Percentiles rank a stretch among this genome's conserved stretches.
Conservation (phyloP, 2,797 vertebrate genomes). For the Propithecus perrieri region DNA sequence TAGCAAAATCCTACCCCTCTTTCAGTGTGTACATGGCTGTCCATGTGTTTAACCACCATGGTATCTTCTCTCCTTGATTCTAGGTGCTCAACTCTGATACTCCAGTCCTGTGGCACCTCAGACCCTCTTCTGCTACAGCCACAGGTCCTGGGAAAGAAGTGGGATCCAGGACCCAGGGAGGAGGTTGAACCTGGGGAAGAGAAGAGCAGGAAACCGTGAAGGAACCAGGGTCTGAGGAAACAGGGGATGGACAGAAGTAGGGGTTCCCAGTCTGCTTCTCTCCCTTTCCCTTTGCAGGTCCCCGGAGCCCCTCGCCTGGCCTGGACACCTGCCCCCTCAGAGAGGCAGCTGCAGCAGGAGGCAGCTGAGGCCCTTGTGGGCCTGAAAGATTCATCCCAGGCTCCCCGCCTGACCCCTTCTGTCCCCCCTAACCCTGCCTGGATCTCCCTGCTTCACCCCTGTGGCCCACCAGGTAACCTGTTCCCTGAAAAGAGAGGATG, state of each 20-base stretch:
- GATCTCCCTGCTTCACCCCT: conserved; percentile 50
- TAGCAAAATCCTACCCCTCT: neutral
- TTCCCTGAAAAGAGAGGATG: conserved; percentile 15
- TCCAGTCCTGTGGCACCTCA: conserved; percentile 56
- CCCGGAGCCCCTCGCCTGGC: conserved; percentile 58
- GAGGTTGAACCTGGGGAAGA: neutral
- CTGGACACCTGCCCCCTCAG: conserved; percentile 68
- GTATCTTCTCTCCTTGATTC: conserved; percentile 41
- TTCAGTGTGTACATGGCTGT: neutral
- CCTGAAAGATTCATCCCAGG: conserved; percentile 78
- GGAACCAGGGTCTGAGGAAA: neutral
- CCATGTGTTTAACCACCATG: neutral
- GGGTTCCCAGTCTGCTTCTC: conserved; percentile 29
- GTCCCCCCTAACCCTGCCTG: conserved; percentile 43
- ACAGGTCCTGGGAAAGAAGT: conserved; percentile 66
- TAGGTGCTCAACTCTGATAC: conserved; percentile 77
- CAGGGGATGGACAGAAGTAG: neutral
- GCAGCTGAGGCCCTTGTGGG: conserved; percentile 82
- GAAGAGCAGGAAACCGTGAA: neutral
- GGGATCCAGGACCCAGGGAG: conserved; percentile 1
- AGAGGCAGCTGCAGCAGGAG: conserved; percentile 78
- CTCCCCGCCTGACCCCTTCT: conserved; percentile 50
- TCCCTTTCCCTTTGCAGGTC: conserved; percentile 63
- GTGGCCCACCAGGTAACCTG: conserved; percentile 55
- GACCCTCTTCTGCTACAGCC: conserved; percentile 71